phyloP scores from a whole-genome alignment of 1,140 invertebrate genomes.

The Eufriesea mexicana region DNA sequence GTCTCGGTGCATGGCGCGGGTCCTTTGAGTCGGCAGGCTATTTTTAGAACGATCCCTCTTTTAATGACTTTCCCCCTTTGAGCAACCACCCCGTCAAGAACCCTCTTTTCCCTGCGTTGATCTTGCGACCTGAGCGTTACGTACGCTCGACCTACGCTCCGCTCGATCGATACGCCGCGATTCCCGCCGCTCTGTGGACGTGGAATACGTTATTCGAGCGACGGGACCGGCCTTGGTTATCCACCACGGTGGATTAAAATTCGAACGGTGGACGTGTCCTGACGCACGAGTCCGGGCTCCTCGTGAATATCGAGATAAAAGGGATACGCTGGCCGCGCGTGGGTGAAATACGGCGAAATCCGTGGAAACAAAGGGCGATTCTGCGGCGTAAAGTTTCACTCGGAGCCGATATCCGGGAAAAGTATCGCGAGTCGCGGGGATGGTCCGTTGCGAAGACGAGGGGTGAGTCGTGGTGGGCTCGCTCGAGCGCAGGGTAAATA shows the following conservation, averaged over 20 bases:
- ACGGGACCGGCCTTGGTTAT: not conserved
- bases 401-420: not conserved
- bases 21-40: conserved; percentile 23
- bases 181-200: not conserved
- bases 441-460: not conserved
- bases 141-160: conserved; percentile 27
- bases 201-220: not conserved
- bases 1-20: not conserved
- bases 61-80: conserved; percentile 43
- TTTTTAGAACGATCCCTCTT: conserved; percentile 44
- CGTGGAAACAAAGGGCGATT: not conserved
- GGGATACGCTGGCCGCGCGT: not conserved
- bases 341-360: not conserved
- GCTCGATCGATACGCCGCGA: conserved; percentile 35
- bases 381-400: not conserved
- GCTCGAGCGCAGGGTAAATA: not conserved
- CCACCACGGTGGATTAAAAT: conserved; percentile 3
- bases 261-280: too few relatives aligned
- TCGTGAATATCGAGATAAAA: not conserved
- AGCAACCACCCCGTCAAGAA: conserved; percentile 18
- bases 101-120: conserved; percentile 32
- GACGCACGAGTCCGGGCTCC: not conserved
- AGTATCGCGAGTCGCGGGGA: not conserved
- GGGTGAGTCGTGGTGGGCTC: not conserved
- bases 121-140: conserved; percentile 45